phyloP scores from a whole-genome alignment of 2,113 vertebrate genomes.

The Marcusenius ussheri region DNA sequence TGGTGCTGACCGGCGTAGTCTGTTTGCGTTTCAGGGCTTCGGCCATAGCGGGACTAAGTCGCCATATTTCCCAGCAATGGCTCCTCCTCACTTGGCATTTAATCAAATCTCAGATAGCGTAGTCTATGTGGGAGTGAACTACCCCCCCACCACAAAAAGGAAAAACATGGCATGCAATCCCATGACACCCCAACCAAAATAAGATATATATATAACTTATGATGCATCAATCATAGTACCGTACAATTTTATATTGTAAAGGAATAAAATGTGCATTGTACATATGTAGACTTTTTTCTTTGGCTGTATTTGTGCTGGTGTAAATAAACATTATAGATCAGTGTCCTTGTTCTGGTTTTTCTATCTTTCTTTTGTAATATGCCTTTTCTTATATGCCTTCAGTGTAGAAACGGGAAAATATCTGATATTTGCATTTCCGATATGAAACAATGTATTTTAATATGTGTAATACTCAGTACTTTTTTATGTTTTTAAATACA shows the following conservation, averaged over 20 bases:
- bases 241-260: conserved; percentile 4
- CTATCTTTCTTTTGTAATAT: background rate
- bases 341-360: background rate
- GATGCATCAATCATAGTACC: background rate
- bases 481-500: background rate
- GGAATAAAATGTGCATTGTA: background rate
- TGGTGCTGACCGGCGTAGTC: background rate
- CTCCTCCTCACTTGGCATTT: background rate
- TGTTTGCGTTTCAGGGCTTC: background rate
- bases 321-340: conserved; percentile 13
- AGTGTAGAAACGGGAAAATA: background rate
- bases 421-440: background rate
- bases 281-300: background rate
- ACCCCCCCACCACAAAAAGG: background rate
- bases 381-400: background rate
- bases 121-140: background rate
- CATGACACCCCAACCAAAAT: background rate
- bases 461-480: background rate
- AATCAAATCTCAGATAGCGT: background rate
- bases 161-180: background rate
- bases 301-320: conserved; percentile 10
- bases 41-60: background rate
- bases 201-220: background rate
- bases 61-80: background rate
- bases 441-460: background rate